Base-by-base conservation (phyloP, 2,797 vertebrate genomes). In the Karalla daura region DNA sequence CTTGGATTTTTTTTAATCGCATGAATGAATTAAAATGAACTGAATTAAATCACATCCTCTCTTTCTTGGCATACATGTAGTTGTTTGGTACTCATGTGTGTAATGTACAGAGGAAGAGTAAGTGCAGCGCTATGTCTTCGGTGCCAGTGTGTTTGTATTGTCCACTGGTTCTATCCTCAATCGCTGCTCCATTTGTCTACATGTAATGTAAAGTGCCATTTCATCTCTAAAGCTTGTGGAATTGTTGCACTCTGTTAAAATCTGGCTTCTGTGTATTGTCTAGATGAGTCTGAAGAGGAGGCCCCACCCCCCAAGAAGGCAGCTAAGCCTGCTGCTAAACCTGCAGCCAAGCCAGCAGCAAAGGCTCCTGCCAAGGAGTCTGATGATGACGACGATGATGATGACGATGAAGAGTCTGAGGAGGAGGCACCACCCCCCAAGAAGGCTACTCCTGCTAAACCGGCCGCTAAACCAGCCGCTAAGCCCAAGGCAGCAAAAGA, bases 111-210 rank as follows among this genome's bases (percentile, higher is more conserved):
- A 91, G 91, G 91, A 74, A 93, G 18, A 93, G 7, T 13, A 63
- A 82, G 73, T 58, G 68, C 91, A 89, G 78, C 3, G 91, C 89
- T 90, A 91, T 93, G 91, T 93, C 91, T 92, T 93, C 89, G 90
- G 91, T 92, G 28, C 91, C 74, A 81, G 88, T 83, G 35, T 87
- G 88, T 89, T 77, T 54, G 71, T 33, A 40, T 67, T 7, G 85
- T 91, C 85, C 83, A 67, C 86, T 71, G 78, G 91, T 92, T 85
- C 91, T 90, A 90, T 92, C 90, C 90, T 91, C 91, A 91, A 91
- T 79, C 88, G 64, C 81, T 91, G 87, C 70, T 5, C 89, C 84
- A 88, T 4, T 58, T 3, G 8, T n/a, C n/a, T n/a, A n/a, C n/a
- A n/a, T n/a, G n/a, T n/a, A n/a, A n/a, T n/a, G n/a, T n/a, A n/a